Evolutionary conservation across 2,888 invertebrate species (phyloP), one percentile per base, ranked within the genome.

Genomic region (Calliopum simillimum): DNA sequence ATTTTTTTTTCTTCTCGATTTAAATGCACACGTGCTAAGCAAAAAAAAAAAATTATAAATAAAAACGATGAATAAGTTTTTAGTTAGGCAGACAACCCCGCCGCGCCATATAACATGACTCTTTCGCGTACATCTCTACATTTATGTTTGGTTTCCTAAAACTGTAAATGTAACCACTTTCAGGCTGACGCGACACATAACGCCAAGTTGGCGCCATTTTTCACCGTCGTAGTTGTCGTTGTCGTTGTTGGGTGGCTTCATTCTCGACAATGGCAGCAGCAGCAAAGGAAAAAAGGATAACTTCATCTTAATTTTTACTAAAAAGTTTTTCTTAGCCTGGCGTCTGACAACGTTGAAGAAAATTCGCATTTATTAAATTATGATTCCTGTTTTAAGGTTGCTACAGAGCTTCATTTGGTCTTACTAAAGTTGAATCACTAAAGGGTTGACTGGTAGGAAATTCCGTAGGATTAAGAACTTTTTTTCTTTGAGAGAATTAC

Each of bases 141-240:
- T 33, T 33, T 33, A 33, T 33, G 47, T 49, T 47, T 46, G 13
- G 23, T 55, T 53, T 43, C 65, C 41, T 53, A 16, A 63, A 49
- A 25, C 44, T 47, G 8, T 33, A 47, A 63, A 47, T 25, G 49
- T 25, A 53, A 23, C 53, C 41, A 8, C 41, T 53, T 53, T 16
- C 19, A 47, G 41, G 49, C 59, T 66, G 66, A 33, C 66, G 66
- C 66, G 66, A 66, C 64, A 53, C 47, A 51, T 78, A 80, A 77
- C 80, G 85, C 80, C 85, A 82, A 80, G 79, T 81, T 84, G 85
- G 85, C 85, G 85, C 85, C 86, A 82, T 82, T 82, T 83, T 81
- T 83, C 83, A 84, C 82, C 81, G 84, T 80, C 79, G 19, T 47
- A 67, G 33, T 19, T 6, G 25, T 46, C 51, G 51, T 19, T 3